A percentile compares a stretch with the other conserved stretches of the same genome.
These are phyloP conservation scores for Anarsia innoxiella DNA, from an alignment of 2,888 invertebrate species.

Conservation along the genomic window DNA sequence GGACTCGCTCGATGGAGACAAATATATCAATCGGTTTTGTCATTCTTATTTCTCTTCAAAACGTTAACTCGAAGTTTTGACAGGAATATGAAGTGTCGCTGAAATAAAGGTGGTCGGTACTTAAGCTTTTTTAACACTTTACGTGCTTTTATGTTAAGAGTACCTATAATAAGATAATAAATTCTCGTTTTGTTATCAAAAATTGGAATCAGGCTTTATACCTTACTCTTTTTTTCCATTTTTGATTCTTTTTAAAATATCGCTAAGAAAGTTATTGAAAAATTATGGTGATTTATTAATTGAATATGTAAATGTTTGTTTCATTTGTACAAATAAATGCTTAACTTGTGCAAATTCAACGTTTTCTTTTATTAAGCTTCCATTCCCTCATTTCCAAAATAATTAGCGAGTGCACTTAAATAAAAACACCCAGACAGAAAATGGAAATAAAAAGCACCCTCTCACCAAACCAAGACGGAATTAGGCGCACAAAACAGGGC, in stretches of 20 bases:
- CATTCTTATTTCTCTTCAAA: slow-evolving; percentile 14
- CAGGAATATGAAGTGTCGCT: slow-evolving; percentile 2
- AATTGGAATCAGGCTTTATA: too few relatives aligned
- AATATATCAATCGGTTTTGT: slow-evolving; percentile 36
- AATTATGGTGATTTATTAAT: too few relatives aligned
- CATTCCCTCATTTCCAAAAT: too few relatives aligned
- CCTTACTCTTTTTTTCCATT: too few relatives aligned
- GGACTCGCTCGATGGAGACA: slow-evolving; percentile 21
- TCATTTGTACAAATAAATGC: too few relatives aligned
- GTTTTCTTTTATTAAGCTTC: too few relatives aligned
- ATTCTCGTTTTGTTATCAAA: too few relatives aligned
- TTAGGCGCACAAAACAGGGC: slow-evolving; percentile 66
- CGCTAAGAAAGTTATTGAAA: too few relatives aligned
- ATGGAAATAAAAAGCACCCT: slow-evolving; percentile 58
- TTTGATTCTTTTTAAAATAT: too few relatives aligned
- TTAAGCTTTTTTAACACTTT: neutral
- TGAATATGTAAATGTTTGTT: too few relatives aligned
- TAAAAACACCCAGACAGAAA: slow-evolving; percentile 50
- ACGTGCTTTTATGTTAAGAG: neutral
- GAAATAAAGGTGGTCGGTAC: neutral
- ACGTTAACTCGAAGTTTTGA: slow-evolving; percentile 10
- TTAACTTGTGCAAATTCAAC: too few relatives aligned
- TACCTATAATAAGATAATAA: too few relatives aligned
- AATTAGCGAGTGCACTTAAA: slow-evolving; percentile 24
- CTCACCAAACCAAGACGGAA: slow-evolving; percentile 54